Evolutionary conservation across 2,888 invertebrate genomes (phyloP).

Genomic region (Ashinkailepas kermadecensis): DNA sequence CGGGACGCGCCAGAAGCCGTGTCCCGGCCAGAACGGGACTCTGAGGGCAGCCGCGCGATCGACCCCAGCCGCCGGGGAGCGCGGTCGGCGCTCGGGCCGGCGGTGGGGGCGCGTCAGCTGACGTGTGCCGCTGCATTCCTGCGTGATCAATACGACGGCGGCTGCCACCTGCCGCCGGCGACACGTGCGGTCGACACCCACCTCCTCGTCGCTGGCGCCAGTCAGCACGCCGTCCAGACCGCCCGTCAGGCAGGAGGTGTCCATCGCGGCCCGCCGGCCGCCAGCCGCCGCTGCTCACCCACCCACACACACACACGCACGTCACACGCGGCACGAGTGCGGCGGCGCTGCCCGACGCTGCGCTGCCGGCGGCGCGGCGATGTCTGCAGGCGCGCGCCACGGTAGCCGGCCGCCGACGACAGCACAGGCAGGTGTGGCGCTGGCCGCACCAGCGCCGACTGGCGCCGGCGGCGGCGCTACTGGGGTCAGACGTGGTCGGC

Average conservation of each 20-base stretch:
- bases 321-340: background rate
- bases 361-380: background rate
- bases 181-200: background rate
- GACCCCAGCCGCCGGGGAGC: background rate
- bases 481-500: background rate
- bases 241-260: background rate
- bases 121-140: background rate
- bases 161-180: background rate
- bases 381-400: background rate
- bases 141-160: background rate
- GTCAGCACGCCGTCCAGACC: background rate
- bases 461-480: background rate
- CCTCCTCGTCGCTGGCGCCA: background rate
- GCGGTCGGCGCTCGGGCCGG: too few species aligned
- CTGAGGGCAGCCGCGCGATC: background rate
- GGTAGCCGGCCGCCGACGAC: background rate
- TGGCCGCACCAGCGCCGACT: background rate
- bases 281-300: background rate
- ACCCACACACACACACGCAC: too few species aligned
- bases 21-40: too few species aligned
- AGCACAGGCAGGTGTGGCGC: background rate
- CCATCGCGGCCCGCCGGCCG: background rate
- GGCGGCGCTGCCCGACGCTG: background rate
- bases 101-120: background rate
- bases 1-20: too few species aligned